Evolutionary conservation across 2,888 invertebrate genomes (phyloP).

Genomic region (Ochropleura leucogaster): DNA sequence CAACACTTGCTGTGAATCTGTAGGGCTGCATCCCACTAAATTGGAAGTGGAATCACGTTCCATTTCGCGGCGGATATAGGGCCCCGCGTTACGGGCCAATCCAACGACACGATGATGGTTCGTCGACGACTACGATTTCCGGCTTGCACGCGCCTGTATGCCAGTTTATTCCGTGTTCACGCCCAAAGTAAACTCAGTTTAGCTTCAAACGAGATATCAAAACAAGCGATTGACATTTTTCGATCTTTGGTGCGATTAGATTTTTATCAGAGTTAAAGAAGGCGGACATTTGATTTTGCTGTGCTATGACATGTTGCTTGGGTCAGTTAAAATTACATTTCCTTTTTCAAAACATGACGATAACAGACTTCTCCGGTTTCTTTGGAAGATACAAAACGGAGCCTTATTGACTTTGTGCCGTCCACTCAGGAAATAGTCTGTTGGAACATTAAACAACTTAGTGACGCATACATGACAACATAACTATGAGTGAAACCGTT

Average conservation of each 20-base stretch:
- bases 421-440: conserved; percentile 58
- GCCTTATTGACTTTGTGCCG: conserved; percentile 63
- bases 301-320: conserved; percentile 51
- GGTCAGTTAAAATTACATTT: conserved; percentile 70
- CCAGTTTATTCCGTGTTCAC: conserved; percentile 78
- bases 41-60: conserved; percentile 85
- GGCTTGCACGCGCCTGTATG: conserved; percentile 75
- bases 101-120: conserved; percentile 82
- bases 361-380: conserved; percentile 57
- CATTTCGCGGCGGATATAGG: conserved; percentile 87
- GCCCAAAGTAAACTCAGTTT: conserved; percentile 67
- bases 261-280: conserved; percentile 21
- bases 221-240: conserved; percentile 64
- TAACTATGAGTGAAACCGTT: conserved; percentile 55
- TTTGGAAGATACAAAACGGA: conserved; percentile 66
- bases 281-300: conserved; percentile 20
- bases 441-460: conserved; percentile 58
- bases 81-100: conserved; percentile 81
- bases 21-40: conserved; percentile 72
- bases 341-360: conserved; percentile 64
- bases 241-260: conserved; percentile 27
- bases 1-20: conserved; percentile 46
- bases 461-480: conserved; percentile 51
- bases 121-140: conserved; percentile 85
- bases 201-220: conserved; percentile 68